Evolutionary conservation across 2,113 vertebrate genomes (phyloP).

Genomic region (Entosphenus tridentatus): DNA sequence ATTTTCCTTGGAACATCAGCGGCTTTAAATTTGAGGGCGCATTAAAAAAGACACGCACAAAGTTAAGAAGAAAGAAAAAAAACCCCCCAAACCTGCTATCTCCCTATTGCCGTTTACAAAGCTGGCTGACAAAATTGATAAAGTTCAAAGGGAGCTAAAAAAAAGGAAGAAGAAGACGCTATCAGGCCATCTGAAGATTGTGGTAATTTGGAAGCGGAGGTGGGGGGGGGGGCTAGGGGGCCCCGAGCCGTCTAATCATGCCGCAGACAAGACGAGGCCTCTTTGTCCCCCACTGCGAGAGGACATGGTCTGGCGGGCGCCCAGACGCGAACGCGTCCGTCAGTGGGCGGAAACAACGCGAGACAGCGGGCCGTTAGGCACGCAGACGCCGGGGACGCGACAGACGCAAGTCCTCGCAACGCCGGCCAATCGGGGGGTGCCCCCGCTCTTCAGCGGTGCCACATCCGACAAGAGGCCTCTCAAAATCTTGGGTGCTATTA

Average conservation of each 20-base stretch:
- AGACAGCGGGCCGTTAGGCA: too few species aligned
- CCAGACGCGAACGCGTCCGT: too few species aligned
- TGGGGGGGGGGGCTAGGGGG: neutral
- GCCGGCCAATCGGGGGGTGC: too few species aligned
- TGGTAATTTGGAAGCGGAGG: neutral
- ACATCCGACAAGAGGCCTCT: neutral
- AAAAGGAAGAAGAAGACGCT: neutral
- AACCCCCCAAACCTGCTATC: too few species aligned
- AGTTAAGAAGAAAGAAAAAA: neutral
- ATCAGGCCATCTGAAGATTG: neutral
- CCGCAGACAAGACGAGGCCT: neutral
- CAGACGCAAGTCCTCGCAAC: neutral
- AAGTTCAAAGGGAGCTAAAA: too few species aligned
- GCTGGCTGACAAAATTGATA: too few species aligned
- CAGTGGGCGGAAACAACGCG: too few species aligned
- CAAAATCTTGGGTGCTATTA: neutral
- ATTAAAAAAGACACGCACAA: constrained; percentile 7
- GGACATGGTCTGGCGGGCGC: too few species aligned
- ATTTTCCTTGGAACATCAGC: neutral
- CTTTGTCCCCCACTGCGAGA: too few species aligned
- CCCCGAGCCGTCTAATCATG: neutral
- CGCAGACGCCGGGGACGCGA: neutral
- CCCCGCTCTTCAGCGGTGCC: neutral
- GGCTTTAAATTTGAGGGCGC: neutral
- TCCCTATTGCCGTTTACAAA: too few species aligned